Evolutionary conservation across 2,888 invertebrate species (phyloP), one percentile per base, ranked within the genome.

Genomic region (Chymomyza fuscimana): DNA sequence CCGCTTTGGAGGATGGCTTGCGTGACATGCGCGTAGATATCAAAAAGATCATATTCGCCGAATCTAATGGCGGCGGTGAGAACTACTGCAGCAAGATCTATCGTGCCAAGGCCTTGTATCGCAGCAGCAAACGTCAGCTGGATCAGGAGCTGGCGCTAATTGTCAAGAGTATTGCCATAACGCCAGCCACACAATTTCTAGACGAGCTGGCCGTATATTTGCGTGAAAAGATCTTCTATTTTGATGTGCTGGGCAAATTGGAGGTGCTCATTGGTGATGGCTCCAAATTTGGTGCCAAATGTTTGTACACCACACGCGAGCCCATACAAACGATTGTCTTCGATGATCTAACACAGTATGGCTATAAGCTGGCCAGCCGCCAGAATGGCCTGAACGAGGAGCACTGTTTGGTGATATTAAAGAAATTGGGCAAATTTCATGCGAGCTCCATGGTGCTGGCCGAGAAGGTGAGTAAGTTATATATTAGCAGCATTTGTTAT

Each of bases 361-460:
- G 93, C 46, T 94, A 92, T 78, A 92, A 92, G 72, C 92, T 94
- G 91, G 92, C 93, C 25, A 92, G 92, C 76, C 91, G 94, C 58
- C 92, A 93, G 74, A 82, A 85, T 67, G 94, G 94, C n/a, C 91
- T 94, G 36, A 93, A 94, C 86, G 90, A 93, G 80, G 89, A 91
- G 15, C 94, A 94, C 81, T 92, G 92, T 70, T 81, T 92, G 56
- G 78, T 93, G 50, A 92, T 93, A 9, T 79, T 94, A 1, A 90
- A 90, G 68, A 93, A 93, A 82, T 82, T 94, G 82, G 94, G 93
- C 3, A 92, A 91, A 77, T 93, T 93, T 79, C 94, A 94, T 82
- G 94, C 93, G 12, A 92, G 92, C 16, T 94, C 94, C 1, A 92
- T 94, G 72, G 91, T 93, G 50, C 80, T 93, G 70, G 91, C 91